Percentiles rank a stretch among this genome's conserved stretches.
phyloP scores from a whole-genome alignment of 2,113 vertebrate species.

The Pterocles gutturalis region DNA sequence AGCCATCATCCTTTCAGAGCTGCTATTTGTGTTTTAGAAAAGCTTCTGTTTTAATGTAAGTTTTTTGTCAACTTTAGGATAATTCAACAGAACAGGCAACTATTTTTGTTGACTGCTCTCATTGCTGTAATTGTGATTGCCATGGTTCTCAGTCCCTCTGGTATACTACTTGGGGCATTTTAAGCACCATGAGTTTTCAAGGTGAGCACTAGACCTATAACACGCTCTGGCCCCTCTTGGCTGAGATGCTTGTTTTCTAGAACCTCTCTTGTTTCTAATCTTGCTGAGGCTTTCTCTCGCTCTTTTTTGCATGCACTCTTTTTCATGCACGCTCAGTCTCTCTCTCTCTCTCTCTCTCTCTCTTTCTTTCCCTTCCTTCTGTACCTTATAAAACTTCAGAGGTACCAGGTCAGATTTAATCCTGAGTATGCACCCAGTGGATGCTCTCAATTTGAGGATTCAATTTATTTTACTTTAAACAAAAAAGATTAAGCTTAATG shows the following conservation, averaged over 20 bases:
- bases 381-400: background rate
- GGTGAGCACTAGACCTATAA: background rate
- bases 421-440: background rate
- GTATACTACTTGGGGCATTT: background rate
- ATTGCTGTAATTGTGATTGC: background rate
- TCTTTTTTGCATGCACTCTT: no score
- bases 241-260: background rate
- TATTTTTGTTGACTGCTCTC: background rate
- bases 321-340: no score
- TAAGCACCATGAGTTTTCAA: background rate
- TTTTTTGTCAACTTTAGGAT: conserved; percentile 10
- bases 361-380: fast-evolving
- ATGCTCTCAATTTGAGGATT: background rate
- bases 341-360: background rate
- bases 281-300: background rate
- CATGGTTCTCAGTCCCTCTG: background rate
- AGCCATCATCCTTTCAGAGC: background rate
- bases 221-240: background rate
- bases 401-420: background rate
- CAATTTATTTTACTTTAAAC: background rate
- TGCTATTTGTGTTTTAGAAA: background rate
- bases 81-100: background rate
- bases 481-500: background rate
- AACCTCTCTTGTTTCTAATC: background rate
- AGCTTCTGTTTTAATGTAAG: background rate